Conservation (phyloP, 2,797 vertebrate genomes). For the Hylomyscus alleni region DNA sequence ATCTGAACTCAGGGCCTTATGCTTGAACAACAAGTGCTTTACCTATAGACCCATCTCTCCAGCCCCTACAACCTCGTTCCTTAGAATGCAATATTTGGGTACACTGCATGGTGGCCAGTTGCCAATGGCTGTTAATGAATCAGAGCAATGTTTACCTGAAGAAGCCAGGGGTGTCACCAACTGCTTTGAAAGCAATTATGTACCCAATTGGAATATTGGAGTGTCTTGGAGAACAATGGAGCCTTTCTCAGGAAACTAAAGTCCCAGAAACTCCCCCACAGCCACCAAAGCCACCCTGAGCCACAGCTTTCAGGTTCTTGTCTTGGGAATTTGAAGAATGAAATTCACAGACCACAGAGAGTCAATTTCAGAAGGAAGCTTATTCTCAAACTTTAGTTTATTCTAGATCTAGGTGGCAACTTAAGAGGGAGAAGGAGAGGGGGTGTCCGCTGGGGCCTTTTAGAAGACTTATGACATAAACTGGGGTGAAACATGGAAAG, state of each 20-base stretch:
- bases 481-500: background rate
- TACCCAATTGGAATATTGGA: background rate
- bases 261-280: background rate
- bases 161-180: background rate
- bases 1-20: background rate
- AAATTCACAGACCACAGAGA: background rate
- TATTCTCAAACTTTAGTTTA: background rate
- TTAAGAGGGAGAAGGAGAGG: background rate
- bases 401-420: background rate
- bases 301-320: background rate
- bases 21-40: background rate
- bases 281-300: background rate
- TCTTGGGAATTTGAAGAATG: background rate
- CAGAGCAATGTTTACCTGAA: background rate
- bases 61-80: background rate
- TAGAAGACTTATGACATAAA: background rate
- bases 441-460: background rate
- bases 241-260: background rate
- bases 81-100: background rate
- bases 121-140: background rate
- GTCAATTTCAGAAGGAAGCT: background rate
- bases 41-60: background rate
- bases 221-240: background rate
- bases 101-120: background rate
- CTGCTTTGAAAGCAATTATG: background rate